Evolutionary conservation across 2,888 invertebrate species (phyloP).

Genomic region (Epirrhoe alternata): DNA sequence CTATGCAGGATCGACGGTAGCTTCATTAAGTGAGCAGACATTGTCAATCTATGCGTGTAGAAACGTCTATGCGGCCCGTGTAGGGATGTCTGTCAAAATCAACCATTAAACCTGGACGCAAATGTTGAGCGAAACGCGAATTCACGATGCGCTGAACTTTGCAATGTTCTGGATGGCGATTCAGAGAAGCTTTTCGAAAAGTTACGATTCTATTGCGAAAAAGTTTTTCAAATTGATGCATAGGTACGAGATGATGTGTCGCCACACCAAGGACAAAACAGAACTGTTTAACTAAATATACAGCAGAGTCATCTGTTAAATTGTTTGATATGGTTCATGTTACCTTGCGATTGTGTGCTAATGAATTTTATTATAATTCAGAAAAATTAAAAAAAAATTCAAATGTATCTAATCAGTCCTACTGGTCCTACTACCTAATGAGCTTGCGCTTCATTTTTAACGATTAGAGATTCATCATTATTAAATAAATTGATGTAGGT

Average conservation of each 20-base stretch:
- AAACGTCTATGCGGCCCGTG: constrained; percentile 56
- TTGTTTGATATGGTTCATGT: neutral
- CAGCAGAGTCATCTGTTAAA: neutral
- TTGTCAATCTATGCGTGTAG: constrained; percentile 71
- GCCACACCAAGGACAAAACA: neutral
- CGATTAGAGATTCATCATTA: constrained; percentile 19
- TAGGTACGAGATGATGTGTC: too few species aligned
- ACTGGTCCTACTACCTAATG: too few species aligned
- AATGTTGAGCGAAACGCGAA: constrained; percentile 52
- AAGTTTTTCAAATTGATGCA: too few species aligned
- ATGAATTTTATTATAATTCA: neutral
- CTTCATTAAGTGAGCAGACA: constrained; percentile 69
- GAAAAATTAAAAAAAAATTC: neutral
- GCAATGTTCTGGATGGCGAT: neutral
- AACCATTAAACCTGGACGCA: constrained; percentile 57
- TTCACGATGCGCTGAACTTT: neutral
- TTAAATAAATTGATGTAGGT: constrained; percentile 16
- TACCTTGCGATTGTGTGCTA: neutral
- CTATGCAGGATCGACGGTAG: constrained; percentile 52
- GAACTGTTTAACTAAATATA: neutral
- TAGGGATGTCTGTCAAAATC: constrained; percentile 68
- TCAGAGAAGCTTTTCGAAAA: too few species aligned
- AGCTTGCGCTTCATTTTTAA: constrained; percentile 21
- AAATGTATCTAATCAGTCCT: constrained; percentile 7
- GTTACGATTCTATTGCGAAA: too few species aligned